A percentile compares a stretch with the other conserved stretches of the same genome.
phyloP scores from a whole-genome alignment of 2,888 invertebrate genomes.

The Notodonta ziczac region DNA sequence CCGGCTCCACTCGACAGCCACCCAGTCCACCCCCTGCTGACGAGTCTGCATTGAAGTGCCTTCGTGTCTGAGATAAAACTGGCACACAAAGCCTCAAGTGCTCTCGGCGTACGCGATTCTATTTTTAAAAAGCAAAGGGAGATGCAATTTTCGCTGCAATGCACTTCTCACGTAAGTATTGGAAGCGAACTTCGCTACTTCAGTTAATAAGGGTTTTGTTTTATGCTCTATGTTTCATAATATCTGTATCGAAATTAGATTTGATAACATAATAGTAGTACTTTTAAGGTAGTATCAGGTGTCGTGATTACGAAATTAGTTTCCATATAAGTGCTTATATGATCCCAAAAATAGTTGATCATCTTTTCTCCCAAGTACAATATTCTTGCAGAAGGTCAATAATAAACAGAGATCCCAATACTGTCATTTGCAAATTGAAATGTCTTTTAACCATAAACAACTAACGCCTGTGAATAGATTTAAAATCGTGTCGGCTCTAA shows the following conservation, averaged over 20 bases:
- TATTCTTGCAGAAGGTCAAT: no score
- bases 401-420: no score
- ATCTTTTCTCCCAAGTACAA: no score
- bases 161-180: constrained; percentile 25
- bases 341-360: no score
- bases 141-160: constrained; percentile 51
- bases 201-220: constrained; percentile 21
- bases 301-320: no score
- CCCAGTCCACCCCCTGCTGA: constrained; percentile 44
- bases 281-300: no score
- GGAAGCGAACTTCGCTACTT: constrained; percentile 22
- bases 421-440: no score
- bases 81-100: constrained; percentile 61
- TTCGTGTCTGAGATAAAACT: constrained; percentile 58
- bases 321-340: no score
- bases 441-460: not conserved
- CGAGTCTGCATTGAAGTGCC: constrained; percentile 57
- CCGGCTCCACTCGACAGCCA: constrained; percentile 36
- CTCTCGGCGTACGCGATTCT: constrained; percentile 59
- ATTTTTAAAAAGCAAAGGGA: constrained; percentile 65
- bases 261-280: no score
- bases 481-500: constrained; percentile 29
- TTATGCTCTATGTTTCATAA: not conserved
- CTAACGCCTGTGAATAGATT: constrained; percentile 3
- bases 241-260: no score